phyloP scores from a whole-genome alignment of 2,888 invertebrate species.

The Byasa hedistus region DNA sequence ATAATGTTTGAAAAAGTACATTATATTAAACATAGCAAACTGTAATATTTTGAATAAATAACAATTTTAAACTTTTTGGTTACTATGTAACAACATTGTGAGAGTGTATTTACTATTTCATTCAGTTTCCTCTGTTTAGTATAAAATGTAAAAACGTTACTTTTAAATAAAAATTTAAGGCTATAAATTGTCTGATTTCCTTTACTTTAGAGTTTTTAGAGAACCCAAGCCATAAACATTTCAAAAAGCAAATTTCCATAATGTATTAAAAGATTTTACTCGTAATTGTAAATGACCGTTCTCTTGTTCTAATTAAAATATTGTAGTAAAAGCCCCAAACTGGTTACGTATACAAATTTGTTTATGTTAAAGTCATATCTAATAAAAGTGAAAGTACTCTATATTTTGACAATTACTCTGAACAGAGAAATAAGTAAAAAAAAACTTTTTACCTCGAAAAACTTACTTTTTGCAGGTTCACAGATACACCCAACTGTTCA shows the following conservation, averaged over 20 bases:
- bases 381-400: constrained; percentile 40
- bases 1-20: too few relatives aligned
- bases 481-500: constrained; percentile 3
- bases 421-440: constrained; percentile 13
- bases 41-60: too few relatives aligned
- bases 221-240: too few relatives aligned
- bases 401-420: constrained; percentile 36
- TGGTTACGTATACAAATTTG: constrained; percentile 36
- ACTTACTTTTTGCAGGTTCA: constrained; percentile 16
- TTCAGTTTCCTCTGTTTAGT: too few relatives aligned
- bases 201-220: too few relatives aligned
- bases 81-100: too few relatives aligned
- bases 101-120: too few relatives aligned
- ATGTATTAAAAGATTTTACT: neutral
- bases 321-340: neutral
- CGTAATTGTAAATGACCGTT: neutral
- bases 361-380: constrained; percentile 32
- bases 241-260: neutral
- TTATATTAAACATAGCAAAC: too few relatives aligned
- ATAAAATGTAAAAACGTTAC: too few relatives aligned
- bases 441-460: neutral
- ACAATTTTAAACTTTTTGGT: too few relatives aligned
- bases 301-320: neutral
- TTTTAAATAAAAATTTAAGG: too few relatives aligned
- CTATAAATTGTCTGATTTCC: too few relatives aligned